Evolutionary conservation across 2,797 vertebrate genomes (phyloP), one percentile per base, ranked within the genome.

Genomic region (Epinephelus coioides): DNA sequence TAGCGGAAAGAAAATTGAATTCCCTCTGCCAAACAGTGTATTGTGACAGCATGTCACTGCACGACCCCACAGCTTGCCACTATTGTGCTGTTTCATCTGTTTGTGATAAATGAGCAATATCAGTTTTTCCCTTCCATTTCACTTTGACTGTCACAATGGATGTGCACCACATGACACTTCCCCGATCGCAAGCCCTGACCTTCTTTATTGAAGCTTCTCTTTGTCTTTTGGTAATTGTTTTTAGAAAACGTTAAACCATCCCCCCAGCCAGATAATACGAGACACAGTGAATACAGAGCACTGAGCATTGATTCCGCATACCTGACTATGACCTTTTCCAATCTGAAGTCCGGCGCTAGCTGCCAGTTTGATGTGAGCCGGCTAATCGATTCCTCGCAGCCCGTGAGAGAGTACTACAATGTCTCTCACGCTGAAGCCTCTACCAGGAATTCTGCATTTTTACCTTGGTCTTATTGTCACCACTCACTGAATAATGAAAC

Each of bases 281-380:
- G 91, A 86, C 91, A 67, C 81, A 69, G 79, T 83, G 94, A 94
- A 95, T 95, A 83, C 90, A 84, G 86, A 94, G 91, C 86, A 88
- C 76, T 88, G 77, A 72, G 84, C 91, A 94, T 95, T 90, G 93
- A 95, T 95, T 92, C 79, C 89, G 78, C 82, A 85, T 78, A 90
- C 91, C 89, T 92, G 91, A 88, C 92, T 69, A 79, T 95, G 94
- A 96, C 95, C 95, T 95, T 95, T 95, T 93, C 86, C 79, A 85
- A 80, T 93, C 83, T 86, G 68, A 87, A 91, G 91, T 91, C 89
- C 80, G 86, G 81, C 67, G 44, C 87, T 66, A 68, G 87, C 87
- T 88, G 81, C 84, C 85, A 83, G 90, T 91, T 92, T 93, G 91
- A 94, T 93, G 91, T n/a, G 86, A 84, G 84, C 83, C 11, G 15